Conservation (phyloP, 2,888 invertebrate genomes). For the Drosophila crucigera region DNA sequence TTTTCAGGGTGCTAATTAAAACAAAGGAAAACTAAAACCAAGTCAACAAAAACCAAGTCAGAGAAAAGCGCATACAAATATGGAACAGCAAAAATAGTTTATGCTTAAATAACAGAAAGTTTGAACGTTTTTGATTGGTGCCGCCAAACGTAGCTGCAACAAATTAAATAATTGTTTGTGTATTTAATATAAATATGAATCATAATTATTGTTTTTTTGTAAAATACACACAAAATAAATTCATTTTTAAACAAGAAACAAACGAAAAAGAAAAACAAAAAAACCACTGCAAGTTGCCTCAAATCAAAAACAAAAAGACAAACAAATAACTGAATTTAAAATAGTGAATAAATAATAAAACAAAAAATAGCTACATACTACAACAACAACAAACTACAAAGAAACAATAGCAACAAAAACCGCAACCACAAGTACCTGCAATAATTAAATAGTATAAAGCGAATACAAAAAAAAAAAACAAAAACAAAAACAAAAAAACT, state of each 20-base stretch:
- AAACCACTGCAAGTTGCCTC: constrained; percentile 63
- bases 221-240: constrained; percentile 29
- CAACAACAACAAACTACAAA: constrained; percentile 68
- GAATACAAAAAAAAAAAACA: constrained; percentile 49
- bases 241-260: constrained; percentile 5
- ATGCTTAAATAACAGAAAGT: constrained; percentile 62
- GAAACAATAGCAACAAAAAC: constrained; percentile 81
- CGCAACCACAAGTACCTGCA: constrained; percentile 86
- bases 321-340: constrained; percentile 51
- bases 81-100: constrained; percentile 55
- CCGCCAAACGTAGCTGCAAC: constrained; percentile 43
- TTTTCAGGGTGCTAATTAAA: constrained; percentile 85
- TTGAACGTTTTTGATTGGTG: constrained; percentile 85
- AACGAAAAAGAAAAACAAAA: constrained; percentile 11
- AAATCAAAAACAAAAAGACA: constrained; percentile 44
- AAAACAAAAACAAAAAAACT: constrained; percentile 43
- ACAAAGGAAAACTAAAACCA: constrained; percentile 30
- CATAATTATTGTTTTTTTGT: constrained; percentile 19
- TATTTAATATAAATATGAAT: constrained; percentile 24
- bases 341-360: constrained; percentile 27
- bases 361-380: constrained; percentile 54
- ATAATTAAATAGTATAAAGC: constrained; percentile 76
- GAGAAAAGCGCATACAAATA: constrained; percentile 35
- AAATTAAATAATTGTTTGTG: constrained; percentile 51
- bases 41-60: constrained; percentile 15